Evolutionary conservation across 2,113 vertebrate species (phyloP).

Genomic region (Myotis davidii): DNA sequence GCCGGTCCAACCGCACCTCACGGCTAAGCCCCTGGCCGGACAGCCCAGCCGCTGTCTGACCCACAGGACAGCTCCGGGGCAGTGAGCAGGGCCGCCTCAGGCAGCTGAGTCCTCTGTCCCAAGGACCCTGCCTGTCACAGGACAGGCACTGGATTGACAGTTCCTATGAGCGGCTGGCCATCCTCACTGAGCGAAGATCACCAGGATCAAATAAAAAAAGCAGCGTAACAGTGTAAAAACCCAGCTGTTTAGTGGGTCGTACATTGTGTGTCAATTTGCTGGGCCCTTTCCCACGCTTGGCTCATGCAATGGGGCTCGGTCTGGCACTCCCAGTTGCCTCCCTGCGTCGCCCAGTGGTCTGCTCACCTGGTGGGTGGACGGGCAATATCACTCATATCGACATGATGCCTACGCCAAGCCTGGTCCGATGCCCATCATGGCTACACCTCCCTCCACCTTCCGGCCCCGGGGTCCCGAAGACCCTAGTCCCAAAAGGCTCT

Average conservation of each 20-base stretch:
- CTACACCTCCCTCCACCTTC: not conserved
- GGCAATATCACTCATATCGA: not conserved
- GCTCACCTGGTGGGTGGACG: fast-evolving
- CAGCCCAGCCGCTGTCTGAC: not conserved
- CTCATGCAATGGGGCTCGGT: not conserved
- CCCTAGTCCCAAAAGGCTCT: not conserved
- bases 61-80: not conserved
- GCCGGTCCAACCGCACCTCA: not conserved
- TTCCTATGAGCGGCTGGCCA: not conserved
- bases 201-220: not conserved
- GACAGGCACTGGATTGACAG: not conserved
- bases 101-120: not conserved
- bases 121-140: not conserved
- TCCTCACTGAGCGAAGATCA: not conserved
- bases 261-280: not conserved
- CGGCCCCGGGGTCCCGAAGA: not conserved
- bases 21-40: too few species aligned
- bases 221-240: too few species aligned
- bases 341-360: not conserved
- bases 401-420: fast-evolving
- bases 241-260: fast-evolving
- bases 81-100: too few species aligned
- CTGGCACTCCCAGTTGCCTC: not conserved
- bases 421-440: not conserved
- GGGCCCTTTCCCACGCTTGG: not conserved